A percentile compares a stretch with the other conserved stretches of the same genome.
These are phyloP conservation scores for Protaetia brevitarsis DNA, from an alignment of 1,140 invertebrate species.

Conservation along the genomic window DNA sequence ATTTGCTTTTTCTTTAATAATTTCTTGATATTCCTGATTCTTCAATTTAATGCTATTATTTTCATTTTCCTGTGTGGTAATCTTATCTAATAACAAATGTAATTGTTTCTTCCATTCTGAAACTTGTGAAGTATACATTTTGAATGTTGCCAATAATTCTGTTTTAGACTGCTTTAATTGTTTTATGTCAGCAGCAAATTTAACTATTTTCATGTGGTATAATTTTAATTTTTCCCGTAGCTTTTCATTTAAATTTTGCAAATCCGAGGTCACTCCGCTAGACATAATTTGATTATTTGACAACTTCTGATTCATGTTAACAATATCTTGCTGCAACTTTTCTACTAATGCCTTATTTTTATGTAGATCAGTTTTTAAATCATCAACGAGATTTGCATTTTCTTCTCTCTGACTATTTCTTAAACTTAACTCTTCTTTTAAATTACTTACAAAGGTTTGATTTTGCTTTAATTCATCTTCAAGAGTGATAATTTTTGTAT, in stretches of 20 bases:
- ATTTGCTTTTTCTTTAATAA: conserved; percentile 27
- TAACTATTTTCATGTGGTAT: conserved; percentile 63
- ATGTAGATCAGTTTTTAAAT: conserved; percentile 35
- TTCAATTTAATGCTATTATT: conserved; percentile 15
- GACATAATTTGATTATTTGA: conserved; percentile 35
- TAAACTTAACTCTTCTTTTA: conserved; percentile 31
- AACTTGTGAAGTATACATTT: conserved; percentile 62
- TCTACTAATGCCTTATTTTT: conserved; percentile 35
- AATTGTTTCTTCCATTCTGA: conserved; percentile 59
- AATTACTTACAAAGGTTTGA: conserved; percentile 15
- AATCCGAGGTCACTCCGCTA: conserved; percentile 32
- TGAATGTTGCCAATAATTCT: conserved; percentile 58
- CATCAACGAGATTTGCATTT: conserved; percentile 29
- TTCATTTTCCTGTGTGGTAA: not conserved
- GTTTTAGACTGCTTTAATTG: conserved; percentile 60
- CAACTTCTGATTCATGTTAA: conserved; percentile 46
- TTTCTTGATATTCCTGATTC: not conserved
- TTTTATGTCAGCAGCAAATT: conserved; percentile 59
- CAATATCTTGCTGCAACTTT: conserved; percentile 38
- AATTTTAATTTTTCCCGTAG: conserved; percentile 56
- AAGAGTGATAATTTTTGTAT: conserved; percentile 15
- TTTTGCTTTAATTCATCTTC: conserved; percentile 24
- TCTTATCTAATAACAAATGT: conserved; percentile 13
- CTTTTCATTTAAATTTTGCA: conserved; percentile 53
- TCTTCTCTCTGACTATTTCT: conserved; percentile 41